phyloP scores from a whole-genome alignment of 2,113 vertebrate genomes.

The Arenaria interpres region DNA sequence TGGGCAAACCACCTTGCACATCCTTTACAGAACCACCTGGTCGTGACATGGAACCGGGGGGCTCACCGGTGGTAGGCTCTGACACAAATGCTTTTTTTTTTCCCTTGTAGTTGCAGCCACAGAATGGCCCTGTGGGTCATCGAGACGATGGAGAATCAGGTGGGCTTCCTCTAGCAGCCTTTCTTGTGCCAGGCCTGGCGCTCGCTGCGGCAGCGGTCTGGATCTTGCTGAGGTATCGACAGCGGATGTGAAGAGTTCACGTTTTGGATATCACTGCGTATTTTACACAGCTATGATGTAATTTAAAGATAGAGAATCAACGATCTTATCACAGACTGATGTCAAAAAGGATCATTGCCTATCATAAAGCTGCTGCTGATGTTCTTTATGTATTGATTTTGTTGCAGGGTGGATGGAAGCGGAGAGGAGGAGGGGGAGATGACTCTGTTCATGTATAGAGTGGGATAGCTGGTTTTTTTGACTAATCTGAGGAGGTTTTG shows the following conservation, averaged over 20 bases:
- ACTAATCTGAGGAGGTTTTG: not conserved
- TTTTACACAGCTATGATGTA: slow-evolving; percentile 48
- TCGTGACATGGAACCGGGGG: not conserved
- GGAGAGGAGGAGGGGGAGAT: not conserved
- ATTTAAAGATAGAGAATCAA: slow-evolving; percentile 70
- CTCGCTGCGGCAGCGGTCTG: slow-evolving; percentile 59
- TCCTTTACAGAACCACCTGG: not conserved
- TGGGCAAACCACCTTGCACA: not conserved
- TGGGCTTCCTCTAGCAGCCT: slow-evolving; percentile 68
- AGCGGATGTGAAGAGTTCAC: slow-evolving; percentile 63
- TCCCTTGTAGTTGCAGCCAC: slow-evolving; percentile 68
- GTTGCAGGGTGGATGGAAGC: not conserved
- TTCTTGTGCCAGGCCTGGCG: slow-evolving; percentile 73
- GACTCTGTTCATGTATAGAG: not conserved
- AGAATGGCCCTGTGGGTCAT: slow-evolving; percentile 74
- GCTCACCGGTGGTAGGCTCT: not conserved
- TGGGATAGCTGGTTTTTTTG: not conserved
- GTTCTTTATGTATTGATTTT: slow-evolving; percentile 40
- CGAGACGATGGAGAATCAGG: slow-evolving; percentile 70
- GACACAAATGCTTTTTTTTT: slow-evolving; percentile 16
- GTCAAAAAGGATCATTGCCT: slow-evolving; percentile 54
- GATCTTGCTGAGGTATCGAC: slow-evolving; percentile 76
- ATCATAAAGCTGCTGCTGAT: slow-evolving; percentile 59
- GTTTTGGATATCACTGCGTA: not conserved
- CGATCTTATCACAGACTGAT: slow-evolving; percentile 55